Evolutionary conservation across 1,140 invertebrate genomes (phyloP), one percentile per base, ranked within the genome.

Genomic region (Lepidurus packardi): DNA sequence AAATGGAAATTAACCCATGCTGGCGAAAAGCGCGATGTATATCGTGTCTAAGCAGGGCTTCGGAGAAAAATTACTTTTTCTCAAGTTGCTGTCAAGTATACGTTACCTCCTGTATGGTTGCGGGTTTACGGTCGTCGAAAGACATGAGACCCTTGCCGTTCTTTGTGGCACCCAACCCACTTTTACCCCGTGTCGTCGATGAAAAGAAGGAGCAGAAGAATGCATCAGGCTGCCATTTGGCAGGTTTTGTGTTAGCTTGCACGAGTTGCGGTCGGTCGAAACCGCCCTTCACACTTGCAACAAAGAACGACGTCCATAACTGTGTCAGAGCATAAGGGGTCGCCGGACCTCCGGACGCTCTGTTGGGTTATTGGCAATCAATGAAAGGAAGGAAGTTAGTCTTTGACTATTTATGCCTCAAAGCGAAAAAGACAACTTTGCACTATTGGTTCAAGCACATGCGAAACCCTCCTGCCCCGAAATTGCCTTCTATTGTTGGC

Each of bases 51-150:
- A 21, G 16, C 16, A n/a, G 6, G 21, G 7, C 21, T 65, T 65
- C 7, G 0, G 13, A 65, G 1, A 65, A 7, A 16, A n/a, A 16
- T 16, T 2, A 7, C 53, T 21, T 65, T 65, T 65, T 65, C 53
- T 65, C 9, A 21, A 65, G 53, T n/a, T 65, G 53, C 16, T 65
- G 53, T 65, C 53, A 65, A 65, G 53, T n/a, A 65, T 65, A 65
- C 13, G 53, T 65, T 65, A 65, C 53, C 21, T 7, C 53, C 21
- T 65, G 53, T n/a, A n/a, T 21, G 53, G 53, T 65, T 65, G 53
- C 21, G 21, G 53, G 53, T 65, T 65, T 21, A 65, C 53, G 53
- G 53, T 65, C 53, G 53, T 65, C n/a, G 21, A 21, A 13, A 34
- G 7, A 13, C 13, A 65, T 65, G 53, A 65, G 53, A 16, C 53